These are phyloP conservation scores for Garra rufa DNA, from an alignment of 2,113 vertebrate species.

Conservation along the genomic window DNA sequence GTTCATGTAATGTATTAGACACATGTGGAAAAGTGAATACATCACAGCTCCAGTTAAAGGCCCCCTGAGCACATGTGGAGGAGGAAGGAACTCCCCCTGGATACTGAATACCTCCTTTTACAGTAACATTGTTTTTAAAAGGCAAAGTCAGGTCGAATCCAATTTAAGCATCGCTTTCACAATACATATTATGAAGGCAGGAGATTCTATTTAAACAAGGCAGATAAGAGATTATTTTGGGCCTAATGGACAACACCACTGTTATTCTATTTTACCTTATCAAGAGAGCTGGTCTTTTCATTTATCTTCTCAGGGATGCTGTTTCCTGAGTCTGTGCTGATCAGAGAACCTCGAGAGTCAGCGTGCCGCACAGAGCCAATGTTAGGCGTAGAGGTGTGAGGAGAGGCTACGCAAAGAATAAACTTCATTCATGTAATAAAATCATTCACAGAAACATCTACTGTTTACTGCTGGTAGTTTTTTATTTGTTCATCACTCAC, in stretches of 20 bases:
- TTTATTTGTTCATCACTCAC: slow-evolving; percentile 67
- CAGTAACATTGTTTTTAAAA: background rate
- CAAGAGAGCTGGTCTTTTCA: slow-evolving; percentile 89
- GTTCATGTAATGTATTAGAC: slow-evolving; percentile 14
- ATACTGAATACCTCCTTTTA: background rate
- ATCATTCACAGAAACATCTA: slow-evolving; percentile 6
- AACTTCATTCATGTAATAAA: background rate
- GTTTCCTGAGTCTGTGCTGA: slow-evolving; percentile 94
- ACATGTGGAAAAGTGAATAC: background rate
- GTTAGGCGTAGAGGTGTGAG: slow-evolving; percentile 90
- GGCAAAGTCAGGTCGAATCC: background rate
- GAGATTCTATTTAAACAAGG: background rate
- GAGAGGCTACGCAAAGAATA: slow-evolving; percentile 79
- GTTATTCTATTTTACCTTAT: slow-evolving; percentile 83
- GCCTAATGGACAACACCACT: background rate
- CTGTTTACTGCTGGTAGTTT: background rate
- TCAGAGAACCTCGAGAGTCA: slow-evolving; percentile 93
- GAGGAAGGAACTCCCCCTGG: background rate
- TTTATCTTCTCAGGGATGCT: slow-evolving; percentile 88
- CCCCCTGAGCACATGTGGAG: background rate
- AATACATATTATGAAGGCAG: background rate
- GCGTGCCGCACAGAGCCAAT: slow-evolving; percentile 85
- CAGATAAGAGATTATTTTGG: background rate
- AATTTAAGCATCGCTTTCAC: background rate
- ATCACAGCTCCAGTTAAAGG: slow-evolving; percentile 14